These are phyloP conservation scores for Aphis gossypii DNA, from an alignment of 1,140 invertebrate species.

Conservation along the genomic window DNA sequence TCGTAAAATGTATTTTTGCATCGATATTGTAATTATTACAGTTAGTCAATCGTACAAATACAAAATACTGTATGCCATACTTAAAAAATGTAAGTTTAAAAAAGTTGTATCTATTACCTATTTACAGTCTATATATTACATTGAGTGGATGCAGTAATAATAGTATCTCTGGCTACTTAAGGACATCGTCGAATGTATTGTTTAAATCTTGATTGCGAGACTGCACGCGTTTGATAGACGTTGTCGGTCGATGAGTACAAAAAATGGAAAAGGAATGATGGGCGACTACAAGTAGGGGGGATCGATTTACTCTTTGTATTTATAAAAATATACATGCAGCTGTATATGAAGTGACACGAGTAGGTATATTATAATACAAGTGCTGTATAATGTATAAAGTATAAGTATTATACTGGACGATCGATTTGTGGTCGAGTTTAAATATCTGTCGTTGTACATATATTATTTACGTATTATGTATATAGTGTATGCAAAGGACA, in stretches of 20 bases:
- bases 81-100: not conserved
- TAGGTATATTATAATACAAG: not conserved
- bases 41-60: not conserved
- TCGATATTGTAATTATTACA: not conserved
- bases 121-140: not conserved
- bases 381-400: not conserved
- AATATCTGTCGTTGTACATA: not conserved
- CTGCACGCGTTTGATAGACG: not conserved
- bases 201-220: not conserved
- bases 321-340: not conserved
- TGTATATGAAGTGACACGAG: not conserved
- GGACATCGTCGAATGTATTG: not conserved
- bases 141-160: not conserved
- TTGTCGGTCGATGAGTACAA: not conserved
- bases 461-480: not conserved
- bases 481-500: not conserved
- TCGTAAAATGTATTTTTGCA: not conserved
- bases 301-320: not conserved
- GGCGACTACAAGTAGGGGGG: not conserved
- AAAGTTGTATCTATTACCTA: not conserved
- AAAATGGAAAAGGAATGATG: not conserved
- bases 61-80: not conserved
- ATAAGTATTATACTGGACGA: not conserved
- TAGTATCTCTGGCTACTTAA: not conserved
- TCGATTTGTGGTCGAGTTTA: not conserved